A percentile compares a stretch with the other conserved stretches of the same genome.
These are phyloP conservation scores for Nicator chloris DNA, from an alignment of 2,113 vertebrate species.

Conservation along the genomic window DNA sequence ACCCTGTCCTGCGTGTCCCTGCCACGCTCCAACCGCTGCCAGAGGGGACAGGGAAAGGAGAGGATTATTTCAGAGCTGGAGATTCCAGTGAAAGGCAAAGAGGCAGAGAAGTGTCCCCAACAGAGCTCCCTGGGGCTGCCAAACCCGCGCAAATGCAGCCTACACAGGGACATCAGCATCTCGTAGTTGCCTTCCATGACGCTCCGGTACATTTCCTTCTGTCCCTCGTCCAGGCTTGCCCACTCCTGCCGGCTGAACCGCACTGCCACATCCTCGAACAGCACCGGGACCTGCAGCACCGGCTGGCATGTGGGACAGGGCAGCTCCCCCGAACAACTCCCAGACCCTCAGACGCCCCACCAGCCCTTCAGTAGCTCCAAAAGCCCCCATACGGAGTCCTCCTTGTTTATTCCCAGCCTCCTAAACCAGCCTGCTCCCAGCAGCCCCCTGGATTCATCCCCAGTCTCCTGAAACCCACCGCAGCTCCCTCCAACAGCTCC, in stretches of 20 bases:
- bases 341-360: background rate
- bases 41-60: background rate
- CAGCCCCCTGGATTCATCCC: background rate
- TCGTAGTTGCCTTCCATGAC: constrained; percentile 70
- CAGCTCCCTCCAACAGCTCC: background rate
- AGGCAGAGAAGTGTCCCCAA: background rate
- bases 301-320: background rate
- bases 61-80: background rate
- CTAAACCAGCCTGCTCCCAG: background rate
- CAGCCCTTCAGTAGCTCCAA: background rate
- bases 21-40: background rate
- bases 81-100: background rate
- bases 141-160: background rate
- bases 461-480: background rate
- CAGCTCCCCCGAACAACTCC: background rate
- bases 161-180: constrained; percentile 71
- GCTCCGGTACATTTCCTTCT: constrained; percentile 62
- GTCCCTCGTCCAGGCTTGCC: constrained; percentile 55
- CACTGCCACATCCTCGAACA: constrained; percentile 46
- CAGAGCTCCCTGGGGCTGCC: background rate
- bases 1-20: background rate
- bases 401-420: background rate
- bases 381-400: fast-evolving
- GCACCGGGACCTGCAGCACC: constrained; percentile 41
- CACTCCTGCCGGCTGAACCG: constrained; percentile 63